Conservation (phyloP, 2,888 invertebrate genomes). For the Eilema griseolum region DNA sequence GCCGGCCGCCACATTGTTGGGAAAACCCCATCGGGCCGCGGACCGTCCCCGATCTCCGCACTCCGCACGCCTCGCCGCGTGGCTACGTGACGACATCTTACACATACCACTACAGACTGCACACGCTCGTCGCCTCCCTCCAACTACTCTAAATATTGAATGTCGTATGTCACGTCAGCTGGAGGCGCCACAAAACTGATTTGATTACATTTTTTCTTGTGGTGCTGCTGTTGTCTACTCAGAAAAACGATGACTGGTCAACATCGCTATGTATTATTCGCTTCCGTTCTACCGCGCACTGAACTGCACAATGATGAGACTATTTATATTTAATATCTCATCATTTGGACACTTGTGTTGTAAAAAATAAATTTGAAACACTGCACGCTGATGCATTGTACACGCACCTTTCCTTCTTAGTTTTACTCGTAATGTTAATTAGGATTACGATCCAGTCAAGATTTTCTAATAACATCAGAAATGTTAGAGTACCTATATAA, state of each 20-base stretch:
- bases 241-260: conserved; percentile 17
- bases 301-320: not conserved
- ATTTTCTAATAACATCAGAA: not conserved
- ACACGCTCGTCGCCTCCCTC: conserved; percentile 25
- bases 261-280: not conserved
- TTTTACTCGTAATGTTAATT: not conserved
- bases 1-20: conserved; percentile 74
- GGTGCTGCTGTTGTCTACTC: not conserved
- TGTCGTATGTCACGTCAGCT: conserved; percentile 41
- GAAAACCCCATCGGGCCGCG: conserved; percentile 78
- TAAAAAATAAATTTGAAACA: not conserved
- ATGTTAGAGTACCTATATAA: not conserved
- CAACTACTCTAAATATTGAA: not conserved
- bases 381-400: not conserved
- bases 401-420: not conserved
- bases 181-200: conserved; percentile 18
- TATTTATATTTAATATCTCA: not conserved
- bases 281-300: not conserved
- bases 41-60: conserved; percentile 45
- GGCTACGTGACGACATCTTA: conserved; percentile 48
- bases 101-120: conserved; percentile 41
- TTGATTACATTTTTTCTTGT: conserved; percentile 15
- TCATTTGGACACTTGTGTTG: not conserved
- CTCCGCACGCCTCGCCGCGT: conserved; percentile 32
- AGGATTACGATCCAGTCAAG: not conserved